Evolutionary conservation across 2,113 vertebrate species (phyloP).

Genomic region (Macquaria australasica): DNA sequence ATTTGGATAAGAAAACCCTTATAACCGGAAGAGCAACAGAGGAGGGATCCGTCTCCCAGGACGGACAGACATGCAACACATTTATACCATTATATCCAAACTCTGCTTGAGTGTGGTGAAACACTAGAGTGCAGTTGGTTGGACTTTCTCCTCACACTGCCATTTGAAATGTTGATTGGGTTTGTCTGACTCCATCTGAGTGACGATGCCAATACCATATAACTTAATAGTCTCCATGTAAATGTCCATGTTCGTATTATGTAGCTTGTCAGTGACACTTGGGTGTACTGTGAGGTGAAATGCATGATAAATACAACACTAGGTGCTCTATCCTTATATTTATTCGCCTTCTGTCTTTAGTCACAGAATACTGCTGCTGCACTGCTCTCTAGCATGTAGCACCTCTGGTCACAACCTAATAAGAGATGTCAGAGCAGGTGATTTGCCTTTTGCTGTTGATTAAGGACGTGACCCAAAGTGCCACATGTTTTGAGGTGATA

Average conservation of each 20-base stretch:
- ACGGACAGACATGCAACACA: too few relatives aligned
- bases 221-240: too few relatives aligned
- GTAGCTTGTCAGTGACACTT: not conserved
- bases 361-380: not conserved
- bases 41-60: too few relatives aligned
- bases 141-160: not conserved
- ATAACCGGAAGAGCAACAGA: too few relatives aligned
- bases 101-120: not conserved
- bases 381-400: not conserved
- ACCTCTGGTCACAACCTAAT: not conserved
- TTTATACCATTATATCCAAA: not conserved
- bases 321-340: not conserved
- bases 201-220: not conserved
- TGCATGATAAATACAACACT: rapidly evolving
- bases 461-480: not conserved
- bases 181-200: not conserved
- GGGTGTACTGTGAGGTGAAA: not conserved
- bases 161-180: not conserved
- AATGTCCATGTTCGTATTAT: not conserved
- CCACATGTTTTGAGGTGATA: not conserved
- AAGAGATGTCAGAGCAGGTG: not conserved
- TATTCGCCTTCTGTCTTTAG: not conserved
- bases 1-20: too few relatives aligned
- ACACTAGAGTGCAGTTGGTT: not conserved
- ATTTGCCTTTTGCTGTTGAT: too few relatives aligned